Evolutionary conservation across 2,888 invertebrate genomes (phyloP).

Genomic region (Plutella xylostella): DNA sequence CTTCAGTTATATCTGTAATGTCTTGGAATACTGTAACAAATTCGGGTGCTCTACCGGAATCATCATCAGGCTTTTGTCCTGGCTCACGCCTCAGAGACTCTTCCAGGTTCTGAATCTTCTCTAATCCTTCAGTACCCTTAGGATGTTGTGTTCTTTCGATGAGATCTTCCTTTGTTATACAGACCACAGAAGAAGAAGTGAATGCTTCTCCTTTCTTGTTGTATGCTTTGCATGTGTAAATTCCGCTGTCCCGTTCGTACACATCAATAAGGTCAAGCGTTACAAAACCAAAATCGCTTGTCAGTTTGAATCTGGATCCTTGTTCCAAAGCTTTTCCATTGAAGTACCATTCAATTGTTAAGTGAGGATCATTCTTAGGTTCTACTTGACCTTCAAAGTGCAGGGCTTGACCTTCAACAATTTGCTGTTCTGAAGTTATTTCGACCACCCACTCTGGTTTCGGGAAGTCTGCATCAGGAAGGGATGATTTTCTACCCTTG

Average conservation of each 20-base stretch:
- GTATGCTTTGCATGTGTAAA: conserved; percentile 91
- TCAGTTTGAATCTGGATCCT: conserved; percentile 91
- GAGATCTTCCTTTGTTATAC: conserved; percentile 82
- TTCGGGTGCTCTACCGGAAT: conserved; percentile 86
- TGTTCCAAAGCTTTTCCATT: conserved; percentile 90
- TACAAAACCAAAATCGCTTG: conserved; percentile 96
- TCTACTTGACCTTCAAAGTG: conserved; percentile 96
- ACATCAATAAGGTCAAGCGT: conserved; percentile 93
- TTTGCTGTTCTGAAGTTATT: conserved; percentile 81
- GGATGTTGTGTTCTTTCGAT: conserved; percentile 94
- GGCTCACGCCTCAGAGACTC: conserved; percentile 84
- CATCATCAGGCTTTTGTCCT: conserved; percentile 75
- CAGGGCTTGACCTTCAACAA: conserved; percentile 85
- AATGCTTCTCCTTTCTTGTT: conserved; percentile 92
- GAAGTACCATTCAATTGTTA: conserved; percentile 94
- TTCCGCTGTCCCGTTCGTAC: conserved; percentile 93
- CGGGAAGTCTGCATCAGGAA: conserved; percentile 82
- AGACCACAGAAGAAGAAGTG: conserved; percentile 89
- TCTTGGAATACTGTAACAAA: conserved; percentile 90
- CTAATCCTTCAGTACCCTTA: conserved; percentile 92
- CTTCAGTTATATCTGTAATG: conserved; percentile 87
- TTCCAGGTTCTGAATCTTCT: conserved; percentile 91
- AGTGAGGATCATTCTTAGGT: conserved; percentile 91
- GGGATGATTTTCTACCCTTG: conserved; percentile 75
- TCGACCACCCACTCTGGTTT: conserved; percentile 91